These are phyloP conservation scores for Cordilura impudica DNA, from an alignment of 2,888 invertebrate genomes.

Conservation along the genomic window DNA sequence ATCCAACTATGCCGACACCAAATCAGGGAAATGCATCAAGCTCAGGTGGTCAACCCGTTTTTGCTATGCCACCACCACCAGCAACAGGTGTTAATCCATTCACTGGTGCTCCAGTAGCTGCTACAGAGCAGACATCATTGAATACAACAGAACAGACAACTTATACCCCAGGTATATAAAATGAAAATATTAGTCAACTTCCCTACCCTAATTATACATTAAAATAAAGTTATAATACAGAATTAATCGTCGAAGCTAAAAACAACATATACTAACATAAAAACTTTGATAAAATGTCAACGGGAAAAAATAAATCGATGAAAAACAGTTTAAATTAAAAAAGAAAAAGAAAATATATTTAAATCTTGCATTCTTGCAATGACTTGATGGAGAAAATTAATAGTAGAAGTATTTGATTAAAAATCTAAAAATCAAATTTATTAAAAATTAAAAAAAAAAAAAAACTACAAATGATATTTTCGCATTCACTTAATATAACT, in stretches of 20 bases:
- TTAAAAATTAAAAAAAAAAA: conserved; percentile 31
- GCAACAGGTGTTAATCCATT: conserved; percentile 77
- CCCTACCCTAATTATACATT: conserved; percentile 36
- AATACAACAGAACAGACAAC: conserved; percentile 77
- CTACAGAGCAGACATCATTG: conserved; percentile 77
- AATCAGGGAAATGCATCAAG: conserved; percentile 36
- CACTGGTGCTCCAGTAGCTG: conserved; percentile 74
- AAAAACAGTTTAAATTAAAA: background rate
- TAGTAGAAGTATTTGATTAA: conserved; percentile 10
- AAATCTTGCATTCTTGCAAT: conserved; percentile 46
- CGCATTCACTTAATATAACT: conserved; percentile 41
- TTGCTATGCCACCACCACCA: conserved; percentile 74
- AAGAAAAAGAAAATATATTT: background rate
- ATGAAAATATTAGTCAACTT: conserved; percentile 51
- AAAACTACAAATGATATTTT: conserved; percentile 57
- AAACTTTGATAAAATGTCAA: conserved; percentile 23
- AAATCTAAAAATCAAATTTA: conserved; percentile 30
- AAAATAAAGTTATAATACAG: conserved; percentile 30
- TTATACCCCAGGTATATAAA: conserved; percentile 78
- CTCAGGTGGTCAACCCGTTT: conserved; percentile 73
- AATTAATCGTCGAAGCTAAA: conserved; percentile 39
- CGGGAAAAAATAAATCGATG: conserved; percentile 22
- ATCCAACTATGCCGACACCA: conserved; percentile 63
- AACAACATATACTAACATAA: conserved; percentile 27
- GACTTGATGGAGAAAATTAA: conserved; percentile 8